A percentile compares a stretch with the other conserved stretches of the same genome.
These are phyloP conservation scores for Malaclemys terrapin DNA, from an alignment of 2,113 vertebrate species.

Conservation along the genomic window DNA sequence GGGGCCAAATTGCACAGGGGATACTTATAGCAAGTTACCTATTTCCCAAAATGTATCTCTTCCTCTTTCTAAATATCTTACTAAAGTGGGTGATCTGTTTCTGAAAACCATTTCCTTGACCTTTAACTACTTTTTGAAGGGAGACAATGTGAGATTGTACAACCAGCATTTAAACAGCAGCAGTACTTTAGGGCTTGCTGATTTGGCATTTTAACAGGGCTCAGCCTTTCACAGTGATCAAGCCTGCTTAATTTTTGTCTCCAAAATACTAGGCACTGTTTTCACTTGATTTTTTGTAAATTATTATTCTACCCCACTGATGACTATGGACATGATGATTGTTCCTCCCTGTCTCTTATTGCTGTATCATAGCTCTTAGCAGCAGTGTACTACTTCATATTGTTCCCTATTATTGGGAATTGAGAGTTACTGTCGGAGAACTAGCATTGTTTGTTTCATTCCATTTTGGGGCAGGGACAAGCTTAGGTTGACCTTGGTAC, in stretches of 20 bases:
- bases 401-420: neutral
- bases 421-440: neutral
- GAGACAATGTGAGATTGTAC: neutral
- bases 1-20: neutral
- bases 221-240: neutral
- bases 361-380: neutral
- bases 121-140: neutral
- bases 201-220: neutral
- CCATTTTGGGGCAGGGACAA: neutral
- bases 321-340: slow-evolving; percentile 7
- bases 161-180: neutral
- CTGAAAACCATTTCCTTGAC: neutral
- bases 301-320: neutral
- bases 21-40: neutral
- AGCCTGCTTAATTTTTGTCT: neutral
- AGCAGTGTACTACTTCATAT: accelerated
- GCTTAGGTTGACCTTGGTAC: neutral
- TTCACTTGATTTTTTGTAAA: neutral
- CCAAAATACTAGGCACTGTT: neutral
- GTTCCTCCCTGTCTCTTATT: neutral
- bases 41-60: neutral
- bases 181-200: neutral
- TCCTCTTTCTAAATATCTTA: neutral
- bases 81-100: neutral
- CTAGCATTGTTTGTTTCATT: accelerated